Base-by-base conservation (phyloP, 2,113 vertebrate species). In the Nettapus auritus region DNA sequence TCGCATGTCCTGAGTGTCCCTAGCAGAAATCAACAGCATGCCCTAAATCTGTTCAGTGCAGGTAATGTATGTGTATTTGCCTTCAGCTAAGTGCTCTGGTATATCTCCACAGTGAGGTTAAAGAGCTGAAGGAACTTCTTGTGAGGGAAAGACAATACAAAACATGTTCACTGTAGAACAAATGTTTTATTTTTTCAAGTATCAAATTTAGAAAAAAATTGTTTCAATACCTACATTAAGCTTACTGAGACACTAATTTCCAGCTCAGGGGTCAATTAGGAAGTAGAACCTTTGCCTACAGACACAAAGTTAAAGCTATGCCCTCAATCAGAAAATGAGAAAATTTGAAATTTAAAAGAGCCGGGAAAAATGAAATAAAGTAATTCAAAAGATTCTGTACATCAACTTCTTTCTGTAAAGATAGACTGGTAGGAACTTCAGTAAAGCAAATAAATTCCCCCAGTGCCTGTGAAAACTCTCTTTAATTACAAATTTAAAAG, bases 181-280 rank as follows among this genome's bases (percentile, higher is more conserved):
- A 73, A 69, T 0, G 0, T 13, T 60, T n/a, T 2, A 21, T 62
- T 53, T 62, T 66, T 52, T 52, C 84, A 74, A 7, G 13, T 15
- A 63, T 31, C 48, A 89, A 33, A 40, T 62, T 70, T 34, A 63
- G 62, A 75, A 69, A 81, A 36, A 46, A 46, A 14, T 4, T 40
- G 28, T 40, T 79, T 79, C 69, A 23, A 8, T 38, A 17, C 26
- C 17, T 31, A 44, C 36, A 22, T 83, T 57, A 70, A 78, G 42
- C 29, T 12, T 64, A 56, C 6, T 26, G 42, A 90, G 31, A 10
- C 21, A 67, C 28, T 60, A 59, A 79, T 56, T 52, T 71, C 46
- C 52, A 71, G 69, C 28, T 8, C 10, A 6, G 40, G 21, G 16
- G 31, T 31, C 56, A 60, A 13, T 48, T 66, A 62, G 40, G n/a